These are phyloP conservation scores for Psophia crepitans DNA, from an alignment of 2,113 vertebrate species.

Conservation along the genomic window DNA sequence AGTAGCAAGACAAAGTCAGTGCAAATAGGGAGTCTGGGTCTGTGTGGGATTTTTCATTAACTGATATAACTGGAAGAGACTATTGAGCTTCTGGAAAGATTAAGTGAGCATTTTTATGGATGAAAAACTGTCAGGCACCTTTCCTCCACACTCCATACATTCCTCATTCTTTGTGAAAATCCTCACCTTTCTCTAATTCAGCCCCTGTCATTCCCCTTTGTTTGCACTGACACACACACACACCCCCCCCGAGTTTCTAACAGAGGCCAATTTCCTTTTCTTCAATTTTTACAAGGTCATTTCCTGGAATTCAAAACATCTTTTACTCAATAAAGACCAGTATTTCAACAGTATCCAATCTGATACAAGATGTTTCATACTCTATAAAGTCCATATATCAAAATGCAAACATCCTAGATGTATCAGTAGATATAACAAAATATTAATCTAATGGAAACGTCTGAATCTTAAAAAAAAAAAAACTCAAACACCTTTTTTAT, in stretches of 20 bases:
- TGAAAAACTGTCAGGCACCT: background rate
- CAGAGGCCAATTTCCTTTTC: conserved; percentile 2
- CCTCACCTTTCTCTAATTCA: background rate
- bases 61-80: background rate
- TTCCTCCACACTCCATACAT: background rate
- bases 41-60: background rate
- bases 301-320: conserved; percentile 54
- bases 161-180: background rate
- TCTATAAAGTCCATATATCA: background rate
- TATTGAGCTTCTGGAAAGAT: background rate
- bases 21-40: background rate
- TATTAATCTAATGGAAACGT: background rate
- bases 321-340: background rate
- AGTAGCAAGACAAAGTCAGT: background rate
- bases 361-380: background rate
- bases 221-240: background rate
- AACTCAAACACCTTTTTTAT: background rate
- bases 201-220: background rate
- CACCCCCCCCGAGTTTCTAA: too few relatives aligned
- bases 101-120: background rate
- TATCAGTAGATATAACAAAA: background rate
- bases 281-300: background rate
- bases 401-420: background rate
- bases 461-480: background rate
- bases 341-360: background rate